Percentiles rank a stretch among this genome's conserved stretches.
phyloP scores from a whole-genome alignment of 2,797 vertebrate genomes.

The Coendou prehensilis region DNA sequence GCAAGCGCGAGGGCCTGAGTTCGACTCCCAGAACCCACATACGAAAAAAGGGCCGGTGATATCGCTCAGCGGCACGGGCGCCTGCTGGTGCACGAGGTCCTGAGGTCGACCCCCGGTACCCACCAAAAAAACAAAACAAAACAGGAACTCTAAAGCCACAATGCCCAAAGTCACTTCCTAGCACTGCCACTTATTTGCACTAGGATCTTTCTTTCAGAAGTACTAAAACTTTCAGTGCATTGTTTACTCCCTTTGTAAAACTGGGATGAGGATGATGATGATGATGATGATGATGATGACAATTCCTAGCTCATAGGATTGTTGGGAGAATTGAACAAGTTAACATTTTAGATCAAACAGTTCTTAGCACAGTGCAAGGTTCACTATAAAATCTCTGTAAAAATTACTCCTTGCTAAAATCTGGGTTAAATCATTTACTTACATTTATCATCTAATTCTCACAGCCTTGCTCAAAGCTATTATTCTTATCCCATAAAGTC shows the following conservation, averaged over 20 bases:
- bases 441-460: neutral
- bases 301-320: neutral
- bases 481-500: neutral
- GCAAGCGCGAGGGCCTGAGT: too few species aligned
- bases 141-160: neutral
- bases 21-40: too few species aligned
- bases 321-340: neutral
- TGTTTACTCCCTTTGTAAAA: neutral
- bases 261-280: neutral
- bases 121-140: too few species aligned
- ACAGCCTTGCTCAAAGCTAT: neutral
- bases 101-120: too few species aligned
- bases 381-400: neutral
- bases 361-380: neutral
- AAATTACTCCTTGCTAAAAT: neutral
- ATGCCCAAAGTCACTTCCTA: neutral
- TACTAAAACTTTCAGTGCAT: neutral
- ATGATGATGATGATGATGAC: neutral
- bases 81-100: too few species aligned
- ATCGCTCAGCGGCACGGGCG: too few species aligned
- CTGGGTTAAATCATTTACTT: neutral
- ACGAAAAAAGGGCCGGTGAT: too few species aligned
- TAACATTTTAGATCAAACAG: neutral
- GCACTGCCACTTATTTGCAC: neutral
- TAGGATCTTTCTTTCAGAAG: neutral